A percentile compares a stretch with the other conserved stretches of the same genome.
Conservation (phyloP, 2,888 invertebrate species). For the Drosophila helvetica region DNA sequence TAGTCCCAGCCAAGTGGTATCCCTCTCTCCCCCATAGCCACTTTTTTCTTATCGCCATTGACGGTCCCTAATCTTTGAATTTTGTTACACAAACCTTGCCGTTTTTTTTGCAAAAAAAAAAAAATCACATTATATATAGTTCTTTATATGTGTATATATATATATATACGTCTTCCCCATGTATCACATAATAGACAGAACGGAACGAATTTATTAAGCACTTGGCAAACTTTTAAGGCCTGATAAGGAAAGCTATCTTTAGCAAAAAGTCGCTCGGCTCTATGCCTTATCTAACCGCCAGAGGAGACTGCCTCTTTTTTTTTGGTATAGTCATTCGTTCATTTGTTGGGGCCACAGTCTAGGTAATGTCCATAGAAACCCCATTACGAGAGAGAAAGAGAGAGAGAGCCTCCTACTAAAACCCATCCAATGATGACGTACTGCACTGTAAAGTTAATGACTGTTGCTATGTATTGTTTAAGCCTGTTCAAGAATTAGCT, state of each 20-base stretch:
- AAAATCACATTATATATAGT: neutral
- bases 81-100: slow-evolving; percentile 17
- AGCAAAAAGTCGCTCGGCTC: slow-evolving; percentile 13
- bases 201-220: slow-evolving; percentile 51
- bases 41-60: slow-evolving; percentile 19
- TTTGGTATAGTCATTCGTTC: slow-evolving; percentile 2
- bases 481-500: slow-evolving; percentile 1
- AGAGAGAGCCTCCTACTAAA: slow-evolving; percentile 8
- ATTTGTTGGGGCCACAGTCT: slow-evolving; percentile 10
- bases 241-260: slow-evolving; percentile 63
- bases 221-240: slow-evolving; percentile 67
- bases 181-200: slow-evolving; percentile 1
- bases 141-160: neutral
- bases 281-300: slow-evolving; percentile 57
- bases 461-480: slow-evolving; percentile 34
- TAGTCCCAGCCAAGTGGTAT: neutral
- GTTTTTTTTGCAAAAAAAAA: slow-evolving; percentile 25
- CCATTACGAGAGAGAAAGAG: neutral
- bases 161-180: neutral
- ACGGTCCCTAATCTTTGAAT: slow-evolving; percentile 19
- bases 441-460: slow-evolving; percentile 10
- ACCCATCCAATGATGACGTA: slow-evolving; percentile 31
- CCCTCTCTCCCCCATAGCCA: neutral
- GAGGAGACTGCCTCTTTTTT: slow-evolving; percentile 17
- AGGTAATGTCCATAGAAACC: slow-evolving; percentile 34